Conservation (phyloP, 2,113 vertebrate species). For the Gulo gulo region DNA sequence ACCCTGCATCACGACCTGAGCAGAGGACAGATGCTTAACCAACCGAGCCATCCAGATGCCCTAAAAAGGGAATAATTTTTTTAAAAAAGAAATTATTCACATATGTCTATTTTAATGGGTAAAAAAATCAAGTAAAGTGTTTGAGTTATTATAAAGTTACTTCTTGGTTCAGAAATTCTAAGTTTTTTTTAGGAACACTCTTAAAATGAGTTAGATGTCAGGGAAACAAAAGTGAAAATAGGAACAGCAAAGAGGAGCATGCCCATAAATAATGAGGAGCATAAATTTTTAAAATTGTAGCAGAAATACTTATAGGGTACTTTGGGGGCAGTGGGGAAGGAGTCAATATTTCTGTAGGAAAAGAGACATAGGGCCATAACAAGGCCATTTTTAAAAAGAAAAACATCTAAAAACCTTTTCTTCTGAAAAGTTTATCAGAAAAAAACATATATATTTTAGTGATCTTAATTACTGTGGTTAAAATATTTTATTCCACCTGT, state of each 20-base stretch:
- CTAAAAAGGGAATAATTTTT: no score
- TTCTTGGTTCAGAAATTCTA: slow-evolving; percentile 13
- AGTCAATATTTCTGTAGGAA: neutral
- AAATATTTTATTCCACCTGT: neutral
- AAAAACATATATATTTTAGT: neutral
- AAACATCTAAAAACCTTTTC: neutral
- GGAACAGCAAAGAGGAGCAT: neutral
- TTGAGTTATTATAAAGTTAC: neutral
- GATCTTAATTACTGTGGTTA: neutral
- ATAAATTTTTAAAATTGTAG: neutral
- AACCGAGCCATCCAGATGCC: no score
- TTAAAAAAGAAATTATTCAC: neutral
- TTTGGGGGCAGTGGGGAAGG: neutral
- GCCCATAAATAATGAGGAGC: neutral
- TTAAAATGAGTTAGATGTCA: neutral
- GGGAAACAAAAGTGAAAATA: neutral
- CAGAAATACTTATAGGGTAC: neutral
- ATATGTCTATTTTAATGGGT: neutral
- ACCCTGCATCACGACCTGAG: no score
- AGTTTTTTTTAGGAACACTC: neutral
- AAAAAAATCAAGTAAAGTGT: neutral
- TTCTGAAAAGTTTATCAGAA: neutral
- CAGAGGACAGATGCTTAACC: no score
- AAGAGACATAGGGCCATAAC: neutral
- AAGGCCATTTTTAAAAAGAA: neutral